A percentile compares a stretch with the other conserved stretches of the same genome.
Evolutionary conservation across 2,888 invertebrate genomes (phyloP).

Genomic region (Phlogophora meticulosa): DNA sequence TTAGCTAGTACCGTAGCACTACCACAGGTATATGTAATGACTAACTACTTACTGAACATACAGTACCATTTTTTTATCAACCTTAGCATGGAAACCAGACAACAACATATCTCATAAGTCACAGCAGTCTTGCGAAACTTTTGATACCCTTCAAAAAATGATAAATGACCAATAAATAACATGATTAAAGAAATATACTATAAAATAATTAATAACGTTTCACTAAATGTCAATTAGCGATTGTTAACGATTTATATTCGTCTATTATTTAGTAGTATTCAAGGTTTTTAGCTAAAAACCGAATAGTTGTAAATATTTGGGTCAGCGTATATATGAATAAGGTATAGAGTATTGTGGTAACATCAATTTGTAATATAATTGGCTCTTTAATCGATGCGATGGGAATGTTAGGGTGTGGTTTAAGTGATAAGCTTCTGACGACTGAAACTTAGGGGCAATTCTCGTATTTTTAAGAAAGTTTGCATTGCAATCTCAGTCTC

Average conservation of each 20-base stretch:
- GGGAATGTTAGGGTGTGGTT: constrained; percentile 33
- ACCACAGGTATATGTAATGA: no score
- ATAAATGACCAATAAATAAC: constrained; percentile 51
- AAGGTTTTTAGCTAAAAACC: constrained; percentile 61
- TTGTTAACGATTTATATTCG: constrained; percentile 56
- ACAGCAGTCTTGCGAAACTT: constrained; percentile 34
- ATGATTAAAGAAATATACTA: constrained; percentile 42
- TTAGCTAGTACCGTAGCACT: no score
- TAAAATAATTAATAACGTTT: constrained; percentile 44
- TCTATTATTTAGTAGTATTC: constrained; percentile 57
- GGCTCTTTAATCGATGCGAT: constrained; percentile 48
- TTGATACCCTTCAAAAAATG: constrained; percentile 54
- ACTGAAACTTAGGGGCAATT: neutral
- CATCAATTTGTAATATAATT: constrained; percentile 43
- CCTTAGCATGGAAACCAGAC: constrained; percentile 2
- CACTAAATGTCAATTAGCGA: constrained; percentile 57
- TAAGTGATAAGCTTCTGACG: constrained; percentile 18
- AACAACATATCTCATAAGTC: constrained; percentile 35
- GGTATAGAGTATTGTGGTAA: constrained; percentile 50
- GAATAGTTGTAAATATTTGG: constrained; percentile 71
- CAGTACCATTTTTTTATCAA: no score
- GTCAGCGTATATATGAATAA: constrained; percentile 76
- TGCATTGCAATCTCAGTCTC: no score
- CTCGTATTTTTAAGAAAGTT: no score
- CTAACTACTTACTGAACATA: no score